These are phyloP conservation scores for Rhagoletis pomonella DNA, from an alignment of 1,140 invertebrate genomes.

Conservation along the genomic window DNA sequence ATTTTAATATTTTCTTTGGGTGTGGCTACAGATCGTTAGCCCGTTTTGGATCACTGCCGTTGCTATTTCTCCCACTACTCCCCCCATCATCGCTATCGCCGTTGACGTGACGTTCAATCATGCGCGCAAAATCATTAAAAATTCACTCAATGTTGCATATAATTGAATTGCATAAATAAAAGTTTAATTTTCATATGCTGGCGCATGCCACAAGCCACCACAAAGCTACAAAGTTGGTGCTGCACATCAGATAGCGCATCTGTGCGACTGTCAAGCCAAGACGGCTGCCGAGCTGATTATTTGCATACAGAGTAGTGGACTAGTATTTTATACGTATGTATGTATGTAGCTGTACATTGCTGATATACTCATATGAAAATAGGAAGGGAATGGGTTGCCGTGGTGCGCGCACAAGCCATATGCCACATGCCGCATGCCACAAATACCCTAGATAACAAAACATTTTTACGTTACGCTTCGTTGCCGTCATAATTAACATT, in stretches of 20 bases:
- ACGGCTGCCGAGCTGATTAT: constrained; percentile 7
- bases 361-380: too few relatives aligned
- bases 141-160: constrained; percentile 35
- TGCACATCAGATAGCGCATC: constrained; percentile 41
- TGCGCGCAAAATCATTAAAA: constrained; percentile 35
- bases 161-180: constrained; percentile 44
- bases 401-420: constrained; percentile 16
- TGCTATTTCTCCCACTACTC: neutral
- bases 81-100: neutral
- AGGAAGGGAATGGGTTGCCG: neutral
- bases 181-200: constrained; percentile 29
- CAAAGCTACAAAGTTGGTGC: neutral
- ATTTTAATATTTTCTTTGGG: neutral
- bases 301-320: constrained; percentile 5
- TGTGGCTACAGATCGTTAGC: neutral
- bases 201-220: constrained; percentile 15
- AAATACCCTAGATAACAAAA: constrained; percentile 35
- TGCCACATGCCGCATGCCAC: constrained; percentile 51
- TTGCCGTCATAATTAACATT: constrained; percentile 49
- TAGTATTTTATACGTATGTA: too few relatives aligned
- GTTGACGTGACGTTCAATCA: constrained; percentile 22
- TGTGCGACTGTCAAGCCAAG: neutral
- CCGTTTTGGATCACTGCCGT: neutral
- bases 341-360: too few relatives aligned
- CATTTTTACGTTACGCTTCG: constrained; percentile 13